Evolutionary conservation across 2,113 vertebrate genomes (phyloP), one percentile per base, ranked within the genome.

Genomic region (Triplophysa rosa): DNA sequence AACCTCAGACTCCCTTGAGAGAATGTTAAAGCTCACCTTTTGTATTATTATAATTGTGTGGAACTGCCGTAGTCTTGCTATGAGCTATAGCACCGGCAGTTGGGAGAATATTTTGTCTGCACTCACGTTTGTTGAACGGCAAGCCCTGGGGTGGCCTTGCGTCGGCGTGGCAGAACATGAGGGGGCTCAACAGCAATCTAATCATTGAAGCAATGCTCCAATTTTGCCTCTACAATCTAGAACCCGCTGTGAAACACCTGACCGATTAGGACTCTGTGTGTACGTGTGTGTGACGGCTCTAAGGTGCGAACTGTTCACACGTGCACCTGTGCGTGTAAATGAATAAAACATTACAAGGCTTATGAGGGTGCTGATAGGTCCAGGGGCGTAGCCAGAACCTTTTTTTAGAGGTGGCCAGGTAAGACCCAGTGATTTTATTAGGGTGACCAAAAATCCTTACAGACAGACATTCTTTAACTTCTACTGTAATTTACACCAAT

Each of bases 171-270:
- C 61, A 33, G 78, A 66, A 29, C 63, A 58, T 13, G 42, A 67
- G 24, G 40, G 4, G 45, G 29, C 66, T 58, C 52, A 37, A 72
- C 73, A 47, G 77, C 42, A 77, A 82, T 80, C 67, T 84, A 78
- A 82, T 86, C 80, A 84, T 56, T 65, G 29, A 23, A 77, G 82
- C 67, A 49, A 83, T 54, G 63, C n/a, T 59, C 58, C 76, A 77
- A 61, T 72, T 56, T 77, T 66, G 56, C 49, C 67, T 40, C 54
- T 54, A 26, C 67, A 66, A 47, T 56, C 42, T 62, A 26, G 62
- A 13, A 54, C 56, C 19, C 75, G 37, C 62, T 56, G 75, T 66
- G 2, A 62, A 17, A 40, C 73, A 19, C 13, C 82, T 82, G 78
- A 82, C 76, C 75, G 74, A 83, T 82, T 77, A 71, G 26, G 59